A percentile compares a stretch with the other conserved stretches of the same genome.
Evolutionary conservation across 2,888 invertebrate genomes (phyloP).

Genomic region (Merodon equestris): DNA sequence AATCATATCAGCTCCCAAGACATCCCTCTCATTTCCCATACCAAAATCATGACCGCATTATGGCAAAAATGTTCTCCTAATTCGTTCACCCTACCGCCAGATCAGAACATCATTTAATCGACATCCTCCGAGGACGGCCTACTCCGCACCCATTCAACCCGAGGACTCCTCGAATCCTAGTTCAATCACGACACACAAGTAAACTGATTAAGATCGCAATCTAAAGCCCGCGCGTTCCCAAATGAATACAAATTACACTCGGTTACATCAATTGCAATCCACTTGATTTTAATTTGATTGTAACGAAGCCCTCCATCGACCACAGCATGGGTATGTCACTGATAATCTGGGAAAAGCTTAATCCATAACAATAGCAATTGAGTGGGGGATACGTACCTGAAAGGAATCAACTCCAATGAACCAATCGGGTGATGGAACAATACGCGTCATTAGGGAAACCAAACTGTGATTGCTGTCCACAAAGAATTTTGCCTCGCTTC

Average conservation of each 20-base stretch:
- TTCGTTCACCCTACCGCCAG: slow-evolving; percentile 35
- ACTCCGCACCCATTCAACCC: too few relatives aligned
- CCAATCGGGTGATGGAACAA: slow-evolving; percentile 97
- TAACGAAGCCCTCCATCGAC: background rate
- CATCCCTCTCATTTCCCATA: too few relatives aligned
- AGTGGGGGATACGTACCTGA: slow-evolving; percentile 75
- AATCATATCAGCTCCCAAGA: too few relatives aligned
- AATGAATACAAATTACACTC: slow-evolving; percentile 58
- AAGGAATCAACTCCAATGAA: slow-evolving; percentile 95
- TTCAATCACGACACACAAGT: slow-evolving; percentile 23
- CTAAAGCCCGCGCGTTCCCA: slow-evolving; percentile 21
- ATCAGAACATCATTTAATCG: slow-evolving; percentile 46
- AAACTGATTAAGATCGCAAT: slow-evolving; percentile 58
- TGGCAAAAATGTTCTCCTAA: too few relatives aligned
- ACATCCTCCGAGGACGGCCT: background rate
- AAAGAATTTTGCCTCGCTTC: slow-evolving; percentile 90
- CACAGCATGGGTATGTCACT: slow-evolving; percentile 18
- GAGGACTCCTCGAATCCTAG: too few relatives aligned
- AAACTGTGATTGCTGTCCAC: slow-evolving; percentile 94
- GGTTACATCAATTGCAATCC: slow-evolving; percentile 65
- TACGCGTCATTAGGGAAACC: slow-evolving; percentile 93
- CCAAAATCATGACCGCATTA: too few relatives aligned
- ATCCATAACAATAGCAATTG: slow-evolving; percentile 25
- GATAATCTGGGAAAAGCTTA: slow-evolving; percentile 34
- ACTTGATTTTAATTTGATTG: slow-evolving; percentile 70